phyloP scores from a whole-genome alignment of 2,797 vertebrate genomes.

The Cichlasoma orientale region DNA sequence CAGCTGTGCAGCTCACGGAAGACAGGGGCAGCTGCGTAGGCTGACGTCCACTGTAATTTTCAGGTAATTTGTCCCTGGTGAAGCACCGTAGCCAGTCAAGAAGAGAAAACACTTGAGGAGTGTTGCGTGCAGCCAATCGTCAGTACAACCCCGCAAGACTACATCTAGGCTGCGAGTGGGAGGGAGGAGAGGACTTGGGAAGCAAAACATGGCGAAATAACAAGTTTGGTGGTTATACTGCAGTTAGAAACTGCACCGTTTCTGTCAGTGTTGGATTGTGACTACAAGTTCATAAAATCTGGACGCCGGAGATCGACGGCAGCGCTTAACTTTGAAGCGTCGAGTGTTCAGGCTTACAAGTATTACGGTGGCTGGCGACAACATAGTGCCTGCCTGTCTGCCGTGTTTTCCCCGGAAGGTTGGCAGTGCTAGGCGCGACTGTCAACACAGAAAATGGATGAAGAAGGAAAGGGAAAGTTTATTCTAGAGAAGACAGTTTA shows the following conservation, averaged over 20 bases:
- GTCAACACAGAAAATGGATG: constrained; percentile 74
- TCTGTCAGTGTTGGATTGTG: constrained; percentile 26
- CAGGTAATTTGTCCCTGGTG: constrained; percentile 78
- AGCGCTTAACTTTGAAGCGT: constrained; percentile 38
- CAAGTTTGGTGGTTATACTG: constrained; percentile 60
- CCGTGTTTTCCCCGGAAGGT: constrained; percentile 65
- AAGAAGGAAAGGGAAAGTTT: constrained; percentile 76
- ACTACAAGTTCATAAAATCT: constrained; percentile 4
- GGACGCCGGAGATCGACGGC: constrained; percentile 32
- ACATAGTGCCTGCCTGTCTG: constrained; percentile 27
- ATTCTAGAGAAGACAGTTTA: constrained; percentile 39
- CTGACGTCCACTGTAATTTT: constrained; percentile 7
- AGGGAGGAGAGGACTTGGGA: constrained; percentile 59
- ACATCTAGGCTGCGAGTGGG: constrained; percentile 52
- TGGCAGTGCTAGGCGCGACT: constrained; percentile 76
- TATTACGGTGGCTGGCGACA: constrained; percentile 46
- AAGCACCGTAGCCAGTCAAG: constrained; percentile 70
- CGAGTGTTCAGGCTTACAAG: constrained; percentile 42
- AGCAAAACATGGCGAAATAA: constrained; percentile 80
- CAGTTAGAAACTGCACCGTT: constrained; percentile 40
- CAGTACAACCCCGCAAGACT: constrained; percentile 50
- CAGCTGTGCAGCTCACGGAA: background rate
- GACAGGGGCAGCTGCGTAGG: constrained; percentile 29
- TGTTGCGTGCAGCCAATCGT: constrained; percentile 63
- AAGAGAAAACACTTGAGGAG: constrained; percentile 72